phyloP scores from a whole-genome alignment of 2,113 vertebrate species.

The Falco punctatus region DNA sequence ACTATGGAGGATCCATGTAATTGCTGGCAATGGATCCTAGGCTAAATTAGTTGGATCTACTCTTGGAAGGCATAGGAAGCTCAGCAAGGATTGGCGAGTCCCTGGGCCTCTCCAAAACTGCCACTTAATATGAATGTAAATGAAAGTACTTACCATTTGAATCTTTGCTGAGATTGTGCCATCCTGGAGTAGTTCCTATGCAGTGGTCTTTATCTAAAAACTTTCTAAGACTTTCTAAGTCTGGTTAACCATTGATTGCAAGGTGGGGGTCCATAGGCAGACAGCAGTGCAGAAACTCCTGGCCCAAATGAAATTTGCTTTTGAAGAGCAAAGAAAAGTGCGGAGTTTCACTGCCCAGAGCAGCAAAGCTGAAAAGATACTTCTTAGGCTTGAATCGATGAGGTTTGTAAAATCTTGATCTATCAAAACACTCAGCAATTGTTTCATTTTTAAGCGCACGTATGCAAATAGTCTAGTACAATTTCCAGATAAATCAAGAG shows the following conservation, averaged over 20 bases:
- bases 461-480: not conserved
- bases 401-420: not conserved
- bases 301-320: not conserved
- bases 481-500: not conserved
- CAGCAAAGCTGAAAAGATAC: not conserved
- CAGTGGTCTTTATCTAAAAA: not conserved
- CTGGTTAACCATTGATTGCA: not conserved
- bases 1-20: not conserved
- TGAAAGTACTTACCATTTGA: not conserved
- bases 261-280: not conserved
- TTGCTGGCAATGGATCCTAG: not conserved
- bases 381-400: not conserved
- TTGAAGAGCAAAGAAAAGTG: not conserved
- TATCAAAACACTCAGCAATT: not conserved
- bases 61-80: not conserved
- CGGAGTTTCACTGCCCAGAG: not conserved
- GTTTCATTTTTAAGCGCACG: not conserved
- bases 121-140: not conserved
- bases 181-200: not conserved
- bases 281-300: not conserved
- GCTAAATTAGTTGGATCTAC: not conserved
- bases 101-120: not conserved
- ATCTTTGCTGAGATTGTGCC: not conserved
- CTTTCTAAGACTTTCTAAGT: not conserved
- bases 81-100: fast-evolving